phyloP scores from a whole-genome alignment of 2,888 invertebrate species.

The Drosophila siamana region DNA sequence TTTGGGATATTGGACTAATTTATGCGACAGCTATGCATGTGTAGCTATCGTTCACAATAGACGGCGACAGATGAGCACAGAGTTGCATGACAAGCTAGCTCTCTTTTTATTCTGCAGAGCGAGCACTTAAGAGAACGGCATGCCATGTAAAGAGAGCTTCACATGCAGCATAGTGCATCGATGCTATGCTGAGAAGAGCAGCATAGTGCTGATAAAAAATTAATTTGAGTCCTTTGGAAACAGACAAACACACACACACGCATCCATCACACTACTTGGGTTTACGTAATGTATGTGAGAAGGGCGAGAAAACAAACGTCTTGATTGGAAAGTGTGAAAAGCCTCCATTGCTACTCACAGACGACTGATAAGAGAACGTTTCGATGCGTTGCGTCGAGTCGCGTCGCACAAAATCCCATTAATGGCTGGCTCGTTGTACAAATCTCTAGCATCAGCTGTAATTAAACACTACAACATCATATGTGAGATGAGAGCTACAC shows the following conservation, averaged over 20 bases:
- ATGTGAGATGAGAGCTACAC: slow-evolving; percentile 2
- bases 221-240: slow-evolving; percentile 30
- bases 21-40: slow-evolving; percentile 36
- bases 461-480: slow-evolving; percentile 31
- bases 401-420: slow-evolving; percentile 26
- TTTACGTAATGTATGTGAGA: slow-evolving; percentile 43
- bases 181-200: slow-evolving; percentile 21
- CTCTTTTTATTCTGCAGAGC: slow-evolving; percentile 1
- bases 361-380: slow-evolving; percentile 21
- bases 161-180: slow-evolving; percentile 22
- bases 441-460: slow-evolving; percentile 22
- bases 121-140: slow-evolving; percentile 25
- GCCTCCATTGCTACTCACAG: background rate
- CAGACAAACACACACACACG: background rate
- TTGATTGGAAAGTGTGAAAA: slow-evolving; percentile 4
- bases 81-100: slow-evolving; percentile 47
- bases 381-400: slow-evolving; percentile 13
- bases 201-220: slow-evolving; percentile 40
- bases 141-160: slow-evolving; percentile 31
- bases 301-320: background rate
- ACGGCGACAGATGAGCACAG: slow-evolving; percentile 55
- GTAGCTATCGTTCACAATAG: slow-evolving; percentile 52
- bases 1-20: slow-evolving; percentile 51
- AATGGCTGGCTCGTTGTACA: slow-evolving; percentile 23
- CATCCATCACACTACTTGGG: background rate